Evolutionary conservation across 2,797 vertebrate species (phyloP).

Genomic region (Clarias platycephalus): DNA sequence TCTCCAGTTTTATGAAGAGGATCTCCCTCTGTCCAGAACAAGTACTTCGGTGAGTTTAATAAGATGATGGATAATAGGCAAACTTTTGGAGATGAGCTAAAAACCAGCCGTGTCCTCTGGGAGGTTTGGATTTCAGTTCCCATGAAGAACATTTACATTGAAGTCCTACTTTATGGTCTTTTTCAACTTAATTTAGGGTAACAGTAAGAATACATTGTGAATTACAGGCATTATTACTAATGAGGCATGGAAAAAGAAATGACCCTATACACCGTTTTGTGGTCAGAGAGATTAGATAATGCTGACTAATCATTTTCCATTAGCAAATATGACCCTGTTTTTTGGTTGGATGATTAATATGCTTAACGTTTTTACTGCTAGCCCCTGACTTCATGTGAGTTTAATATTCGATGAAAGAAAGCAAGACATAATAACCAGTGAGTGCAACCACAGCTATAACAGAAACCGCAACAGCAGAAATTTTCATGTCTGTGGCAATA

Average conservation of each 20-base stretch:
- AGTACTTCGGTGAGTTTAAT: conserved; percentile 77
- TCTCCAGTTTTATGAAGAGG: conserved; percentile 89
- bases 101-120: conserved; percentile 7
- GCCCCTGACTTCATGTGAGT: neutral
- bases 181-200: neutral
- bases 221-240: conserved; percentile 29
- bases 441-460: neutral
- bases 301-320: conserved; percentile 3
- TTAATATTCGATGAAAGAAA: neutral
- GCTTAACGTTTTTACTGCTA: neutral
- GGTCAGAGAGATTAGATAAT: conserved; percentile 18
- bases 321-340: neutral
- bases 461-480: conserved; percentile 6
- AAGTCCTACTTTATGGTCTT: neutral
- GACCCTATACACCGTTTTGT: neutral
- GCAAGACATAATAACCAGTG: conserved; percentile 17
- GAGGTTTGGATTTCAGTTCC: conserved; percentile 15
- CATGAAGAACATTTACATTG: neutral
- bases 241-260: conserved; percentile 24
- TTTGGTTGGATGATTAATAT: neutral
- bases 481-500: neutral
- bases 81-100: neutral
- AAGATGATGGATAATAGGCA: conserved; percentile 19
- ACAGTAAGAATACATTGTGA: conserved; percentile 2
- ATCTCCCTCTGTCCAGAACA: conserved; percentile 84